Evolutionary conservation across 1,140 invertebrate species (phyloP), one percentile per base, ranked within the genome.

Genomic region (Bacillus rossius): DNA sequence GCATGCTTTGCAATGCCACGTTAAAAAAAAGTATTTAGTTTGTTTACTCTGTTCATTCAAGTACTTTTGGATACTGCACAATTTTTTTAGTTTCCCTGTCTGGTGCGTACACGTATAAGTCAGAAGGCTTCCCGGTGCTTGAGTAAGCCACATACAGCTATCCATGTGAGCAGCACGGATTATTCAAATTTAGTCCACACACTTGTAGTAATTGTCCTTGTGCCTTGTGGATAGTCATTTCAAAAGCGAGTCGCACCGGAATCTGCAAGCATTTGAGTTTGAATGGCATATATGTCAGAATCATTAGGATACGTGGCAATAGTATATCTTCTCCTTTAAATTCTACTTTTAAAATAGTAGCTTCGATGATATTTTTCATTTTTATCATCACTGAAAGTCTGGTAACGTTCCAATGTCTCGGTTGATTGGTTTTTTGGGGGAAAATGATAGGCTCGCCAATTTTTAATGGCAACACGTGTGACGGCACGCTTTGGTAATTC

Each of bases 141-240:
- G 77, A 73, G 65, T 55, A 61, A 8, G 71, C 76, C 41, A 79
- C 71, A 64, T 79, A 75, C 19, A 76, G 63, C 67, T 76, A 71
- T 8, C 71, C 75, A 65, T 75, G 74, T 16, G 70, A 65, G 50
- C 76, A 77, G 61, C 69, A 70, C 60, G 66, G 55, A 29, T 64
- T 65, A 64, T 67, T 61, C 16, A 78, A 70, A 60, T 73, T 60
- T 55, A 78, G 55, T 25, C 71, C 71, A 61, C 64, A 72, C 65
- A 68, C 65, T 48, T 61, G 61, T 63, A 72, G 62, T 58, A 67
- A 68, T 70, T 81, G 76, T 14, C 74, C 80, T 70, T 83, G 77
- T 14, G 74, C 72, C 66, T 83, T 80, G 64, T 79, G 79, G 48
- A 78, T 77, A 20, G 75, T 73, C 69, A 81, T 76, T 17, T 74